These are phyloP conservation scores for Tipula unca DNA, from an alignment of 2,888 invertebrate species.

Conservation along the genomic window DNA sequence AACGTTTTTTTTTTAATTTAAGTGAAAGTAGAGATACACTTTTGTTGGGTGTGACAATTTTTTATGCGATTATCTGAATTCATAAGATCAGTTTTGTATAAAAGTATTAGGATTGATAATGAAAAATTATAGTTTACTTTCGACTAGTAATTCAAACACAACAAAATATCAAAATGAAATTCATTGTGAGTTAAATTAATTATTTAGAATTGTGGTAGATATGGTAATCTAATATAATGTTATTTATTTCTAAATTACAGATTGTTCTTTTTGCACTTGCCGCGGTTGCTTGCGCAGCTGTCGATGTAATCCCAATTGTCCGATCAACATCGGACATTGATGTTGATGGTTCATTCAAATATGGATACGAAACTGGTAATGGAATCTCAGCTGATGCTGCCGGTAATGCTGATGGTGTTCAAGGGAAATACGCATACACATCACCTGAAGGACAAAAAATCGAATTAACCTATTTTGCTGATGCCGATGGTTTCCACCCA, in stretches of 20 bases:
- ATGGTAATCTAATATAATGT: not conserved
- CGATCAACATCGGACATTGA: not conserved
- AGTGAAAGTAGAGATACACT: too few species aligned
- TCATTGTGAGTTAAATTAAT: not conserved
- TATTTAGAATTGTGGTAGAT: too few species aligned
- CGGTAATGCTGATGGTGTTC: not conserved
- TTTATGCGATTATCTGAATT: not conserved
- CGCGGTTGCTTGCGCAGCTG: not conserved
- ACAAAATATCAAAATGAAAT: not conserved
- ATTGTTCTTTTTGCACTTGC: not conserved
- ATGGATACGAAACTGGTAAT: not conserved
- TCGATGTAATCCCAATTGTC: not conserved
- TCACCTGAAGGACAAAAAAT: conserved; percentile 16
- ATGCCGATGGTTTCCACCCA: not conserved
- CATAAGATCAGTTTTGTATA: not conserved
- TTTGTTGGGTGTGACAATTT: too few species aligned
- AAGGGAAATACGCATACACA: not conserved
- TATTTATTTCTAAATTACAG: not conserved
- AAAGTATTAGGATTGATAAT: not conserved
- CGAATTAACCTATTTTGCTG: not conserved
- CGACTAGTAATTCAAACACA: not conserved
- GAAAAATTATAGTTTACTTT: not conserved
- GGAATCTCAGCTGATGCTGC: not conserved
- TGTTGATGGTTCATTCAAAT: not conserved
- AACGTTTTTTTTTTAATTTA: too few species aligned